phyloP scores from a whole-genome alignment of 2,888 invertebrate species.

The Limenitis camilla region DNA sequence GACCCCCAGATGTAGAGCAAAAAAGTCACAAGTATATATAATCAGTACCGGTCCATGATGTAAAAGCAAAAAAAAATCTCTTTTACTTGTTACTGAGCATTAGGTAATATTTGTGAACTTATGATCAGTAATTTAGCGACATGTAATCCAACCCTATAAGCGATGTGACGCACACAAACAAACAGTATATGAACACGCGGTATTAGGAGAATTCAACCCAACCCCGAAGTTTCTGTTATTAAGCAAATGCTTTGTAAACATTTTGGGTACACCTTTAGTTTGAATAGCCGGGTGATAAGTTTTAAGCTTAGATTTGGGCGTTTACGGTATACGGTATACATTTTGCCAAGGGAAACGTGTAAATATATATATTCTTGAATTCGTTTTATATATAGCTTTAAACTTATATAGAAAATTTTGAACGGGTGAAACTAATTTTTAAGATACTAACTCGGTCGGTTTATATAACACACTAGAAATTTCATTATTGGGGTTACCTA shows the following conservation, averaged over 20 bases:
- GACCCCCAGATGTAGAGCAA: too few relatives aligned
- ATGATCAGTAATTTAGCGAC: neutral
- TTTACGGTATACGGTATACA: constrained; percentile 19
- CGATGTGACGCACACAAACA: constrained; percentile 36
- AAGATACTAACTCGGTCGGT: too few relatives aligned
- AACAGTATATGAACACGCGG: constrained; percentile 40
- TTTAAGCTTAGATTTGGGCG: constrained; percentile 48
- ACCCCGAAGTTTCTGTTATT: constrained; percentile 71
- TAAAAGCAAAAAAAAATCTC: too few relatives aligned
- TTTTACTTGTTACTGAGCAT: too few relatives aligned
- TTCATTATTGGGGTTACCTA: too few relatives aligned
- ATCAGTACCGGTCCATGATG: too few relatives aligned
- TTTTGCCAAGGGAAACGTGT: constrained; percentile 11
- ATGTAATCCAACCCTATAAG: constrained; percentile 17
- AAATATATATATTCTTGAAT: neutral
- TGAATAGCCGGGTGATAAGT: constrained; percentile 56
- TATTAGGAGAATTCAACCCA: constrained; percentile 70
- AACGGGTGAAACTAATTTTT: too few relatives aligned
- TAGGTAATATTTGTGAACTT: neutral
- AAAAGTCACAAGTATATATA: too few relatives aligned
- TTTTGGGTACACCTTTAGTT: constrained; percentile 69
- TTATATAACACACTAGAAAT: too few relatives aligned
- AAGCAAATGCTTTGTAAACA: constrained; percentile 75
- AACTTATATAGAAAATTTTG: neutral
- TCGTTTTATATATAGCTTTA: neutral